phyloP scores from a whole-genome alignment of 2,797 vertebrate genomes.

The Phylloscopus collybita region DNA sequence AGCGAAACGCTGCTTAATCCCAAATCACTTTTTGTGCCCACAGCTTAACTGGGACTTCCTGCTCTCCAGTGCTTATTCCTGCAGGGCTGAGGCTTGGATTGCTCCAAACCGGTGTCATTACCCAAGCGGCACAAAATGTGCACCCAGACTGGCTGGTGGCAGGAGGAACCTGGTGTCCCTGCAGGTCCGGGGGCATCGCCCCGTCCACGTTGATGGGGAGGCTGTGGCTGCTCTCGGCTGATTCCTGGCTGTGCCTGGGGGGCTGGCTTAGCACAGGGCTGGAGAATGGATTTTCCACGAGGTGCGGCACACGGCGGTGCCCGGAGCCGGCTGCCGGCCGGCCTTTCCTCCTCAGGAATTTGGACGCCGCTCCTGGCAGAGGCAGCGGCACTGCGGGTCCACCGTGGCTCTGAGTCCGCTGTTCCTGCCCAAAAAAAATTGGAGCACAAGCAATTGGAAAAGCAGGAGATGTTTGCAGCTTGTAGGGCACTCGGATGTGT shows the following conservation, averaged over 20 bases:
- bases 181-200: background rate
- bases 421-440: fast-evolving
- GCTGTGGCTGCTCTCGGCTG: background rate
- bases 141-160: background rate
- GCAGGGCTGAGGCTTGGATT: background rate
- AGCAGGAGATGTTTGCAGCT: background rate
- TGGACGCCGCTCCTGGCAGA: background rate
- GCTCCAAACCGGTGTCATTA: background rate
- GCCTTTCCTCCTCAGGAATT: background rate
- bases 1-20: slow-evolving; percentile 28
- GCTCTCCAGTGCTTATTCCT: background rate
- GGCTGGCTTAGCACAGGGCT: background rate
- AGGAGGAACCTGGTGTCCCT: background rate
- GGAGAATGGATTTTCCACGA: slow-evolving; percentile 32
- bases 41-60: background rate
- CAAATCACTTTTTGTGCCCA: slow-evolving; percentile 11
- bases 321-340: background rate
- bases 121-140: background rate
- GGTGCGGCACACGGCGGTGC: background rate
- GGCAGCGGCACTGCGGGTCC: background rate
- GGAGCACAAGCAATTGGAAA: background rate
- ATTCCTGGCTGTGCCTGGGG: background rate
- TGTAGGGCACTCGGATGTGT: background rate
- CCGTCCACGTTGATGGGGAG: slow-evolving; percentile 32
- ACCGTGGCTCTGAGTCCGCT: fast-evolving